Percentiles rank a stretch among this genome's conserved stretches.
Conservation (phyloP, 2,888 invertebrate species). For the Pachycephus smyrnensis region DNA sequence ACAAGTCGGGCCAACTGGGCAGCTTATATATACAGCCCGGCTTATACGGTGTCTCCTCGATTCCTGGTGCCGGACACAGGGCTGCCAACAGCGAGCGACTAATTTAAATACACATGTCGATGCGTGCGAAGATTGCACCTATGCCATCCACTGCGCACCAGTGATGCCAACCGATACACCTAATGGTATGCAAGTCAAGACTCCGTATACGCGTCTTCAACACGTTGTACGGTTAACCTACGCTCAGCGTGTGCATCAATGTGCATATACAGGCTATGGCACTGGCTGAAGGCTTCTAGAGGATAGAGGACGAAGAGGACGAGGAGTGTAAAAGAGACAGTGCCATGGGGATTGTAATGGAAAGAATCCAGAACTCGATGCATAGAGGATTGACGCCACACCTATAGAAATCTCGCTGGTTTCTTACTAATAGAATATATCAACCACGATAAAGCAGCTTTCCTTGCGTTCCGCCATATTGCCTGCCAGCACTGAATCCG, state of each 20-base stretch:
- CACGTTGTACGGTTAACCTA: not conserved
- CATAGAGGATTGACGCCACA: not conserved
- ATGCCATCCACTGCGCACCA: slow-evolving; percentile 31
- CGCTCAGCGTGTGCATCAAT: not conserved
- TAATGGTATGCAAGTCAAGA: slow-evolving; percentile 33
- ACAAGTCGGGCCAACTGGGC: slow-evolving; percentile 37
- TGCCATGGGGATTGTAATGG: not conserved
- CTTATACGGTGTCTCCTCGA: slow-evolving; percentile 14
- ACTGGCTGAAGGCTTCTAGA: not conserved
- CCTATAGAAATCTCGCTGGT: not conserved
- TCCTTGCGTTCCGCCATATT: not conserved
- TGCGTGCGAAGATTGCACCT: slow-evolving; percentile 64
- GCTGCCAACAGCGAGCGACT: slow-evolving; percentile 58
- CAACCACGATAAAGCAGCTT: not conserved
- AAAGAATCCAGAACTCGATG: not conserved
- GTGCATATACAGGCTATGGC: not conserved
- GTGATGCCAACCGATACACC: slow-evolving; percentile 32
- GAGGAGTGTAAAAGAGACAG: not conserved
- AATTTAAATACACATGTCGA: slow-evolving; percentile 67
- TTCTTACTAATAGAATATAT: not conserved
- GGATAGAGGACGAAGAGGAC: not conserved
- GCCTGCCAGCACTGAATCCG: not conserved
- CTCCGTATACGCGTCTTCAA: slow-evolving; percentile 10
- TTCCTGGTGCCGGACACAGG: slow-evolving; percentile 31
- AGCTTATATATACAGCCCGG: slow-evolving; percentile 14